Evolutionary conservation across 2,113 vertebrate genomes (phyloP).

Genomic region (Laticauda laticaudata): DNA sequence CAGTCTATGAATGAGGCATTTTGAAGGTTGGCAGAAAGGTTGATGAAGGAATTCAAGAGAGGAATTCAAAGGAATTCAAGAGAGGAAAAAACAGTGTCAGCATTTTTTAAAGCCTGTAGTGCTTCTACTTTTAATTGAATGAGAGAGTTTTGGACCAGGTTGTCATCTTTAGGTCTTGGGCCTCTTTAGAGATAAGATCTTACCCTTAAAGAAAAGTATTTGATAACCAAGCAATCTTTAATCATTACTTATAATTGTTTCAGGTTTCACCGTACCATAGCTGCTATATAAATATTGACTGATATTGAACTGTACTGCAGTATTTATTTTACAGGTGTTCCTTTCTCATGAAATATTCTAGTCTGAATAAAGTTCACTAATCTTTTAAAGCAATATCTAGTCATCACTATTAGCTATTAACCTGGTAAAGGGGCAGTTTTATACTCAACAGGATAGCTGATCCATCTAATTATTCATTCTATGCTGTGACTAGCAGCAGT

Average conservation of each 20-base stretch:
- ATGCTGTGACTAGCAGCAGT: not conserved
- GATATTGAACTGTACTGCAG: not conserved
- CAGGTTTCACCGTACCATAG: slow-evolving; percentile 1
- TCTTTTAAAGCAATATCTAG: not conserved
- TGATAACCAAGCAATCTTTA: slow-evolving; percentile 33
- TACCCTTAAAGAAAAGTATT: slow-evolving; percentile 35
- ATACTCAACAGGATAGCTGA: not conserved
- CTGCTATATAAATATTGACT: slow-evolving; percentile 40
- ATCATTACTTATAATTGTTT: slow-evolving; percentile 22
- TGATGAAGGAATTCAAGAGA: not conserved
- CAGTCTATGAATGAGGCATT: not conserved
- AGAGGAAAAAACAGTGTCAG: not conserved
- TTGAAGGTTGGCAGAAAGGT: not conserved
- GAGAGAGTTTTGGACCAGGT: not conserved
- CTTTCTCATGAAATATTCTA: not conserved
- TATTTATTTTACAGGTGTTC: slow-evolving; percentile 51
- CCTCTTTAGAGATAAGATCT: not conserved
- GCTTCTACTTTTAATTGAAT: not conserved
- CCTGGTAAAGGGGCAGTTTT: not conserved
- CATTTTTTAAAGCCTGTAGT: not conserved
- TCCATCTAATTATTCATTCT: not conserved
- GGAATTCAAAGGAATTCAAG: not conserved
- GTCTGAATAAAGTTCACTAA: not conserved
- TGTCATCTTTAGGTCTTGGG: not conserved
- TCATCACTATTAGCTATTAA: not conserved